phyloP scores from a whole-genome alignment of 2,888 invertebrate species.

The Caenorhabditis sp. region DNA sequence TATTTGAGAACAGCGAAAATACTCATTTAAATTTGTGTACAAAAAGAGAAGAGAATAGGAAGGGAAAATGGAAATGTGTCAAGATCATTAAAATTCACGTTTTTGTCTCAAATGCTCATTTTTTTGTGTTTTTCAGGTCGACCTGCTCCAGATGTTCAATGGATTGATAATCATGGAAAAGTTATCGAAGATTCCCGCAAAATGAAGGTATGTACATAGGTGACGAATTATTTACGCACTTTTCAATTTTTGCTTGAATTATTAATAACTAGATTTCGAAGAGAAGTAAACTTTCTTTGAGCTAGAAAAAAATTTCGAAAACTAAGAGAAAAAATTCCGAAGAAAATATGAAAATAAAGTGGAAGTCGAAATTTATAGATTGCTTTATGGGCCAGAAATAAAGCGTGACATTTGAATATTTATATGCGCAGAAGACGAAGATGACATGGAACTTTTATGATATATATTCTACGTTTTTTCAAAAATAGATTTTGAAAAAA shows the following conservation, averaged over 20 bases:
- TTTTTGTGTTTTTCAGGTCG: constrained; percentile 43
- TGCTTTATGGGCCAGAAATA: background rate
- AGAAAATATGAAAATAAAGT: background rate
- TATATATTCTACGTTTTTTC: no score
- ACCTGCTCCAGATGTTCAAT: constrained; percentile 55
- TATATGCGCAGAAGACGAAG: background rate
- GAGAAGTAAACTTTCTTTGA: no score
- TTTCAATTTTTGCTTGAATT: no score
- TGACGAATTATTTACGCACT: no score
- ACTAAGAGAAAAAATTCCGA: background rate
- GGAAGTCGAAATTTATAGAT: background rate
- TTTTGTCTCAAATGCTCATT: background rate
- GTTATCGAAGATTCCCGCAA: constrained; percentile 52
- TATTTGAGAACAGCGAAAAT: constrained; percentile 5
- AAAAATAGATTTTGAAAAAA: background rate
- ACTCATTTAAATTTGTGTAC: background rate
- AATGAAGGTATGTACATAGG: constrained; percentile 45
- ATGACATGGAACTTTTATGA: background rate
- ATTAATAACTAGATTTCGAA: no score
- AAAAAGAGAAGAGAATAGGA: background rate
- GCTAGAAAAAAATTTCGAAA: background rate
- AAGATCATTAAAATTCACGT: constrained; percentile 3
- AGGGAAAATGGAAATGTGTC: constrained; percentile 4
- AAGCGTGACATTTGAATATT: background rate
- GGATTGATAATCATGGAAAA: constrained; percentile 56